Evolutionary conservation across 2,888 invertebrate species (phyloP).

Genomic region (Xanthostigma xanthostigma): DNA sequence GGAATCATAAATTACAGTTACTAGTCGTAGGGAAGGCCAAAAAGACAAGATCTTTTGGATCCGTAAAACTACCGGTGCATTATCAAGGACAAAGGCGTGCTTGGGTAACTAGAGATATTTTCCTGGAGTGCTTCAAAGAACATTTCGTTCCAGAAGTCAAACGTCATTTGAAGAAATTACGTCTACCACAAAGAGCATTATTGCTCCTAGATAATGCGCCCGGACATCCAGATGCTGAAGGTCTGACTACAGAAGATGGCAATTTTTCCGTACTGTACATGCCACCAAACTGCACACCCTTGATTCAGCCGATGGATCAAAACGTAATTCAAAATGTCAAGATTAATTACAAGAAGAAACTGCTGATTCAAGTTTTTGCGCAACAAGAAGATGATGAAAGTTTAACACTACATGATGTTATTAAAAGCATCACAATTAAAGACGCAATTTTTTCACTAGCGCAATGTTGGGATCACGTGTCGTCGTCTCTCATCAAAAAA

Average conservation of each 20-base stretch:
- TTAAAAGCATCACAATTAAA: no score
- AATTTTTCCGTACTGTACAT: background rate
- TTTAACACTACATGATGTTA: no score
- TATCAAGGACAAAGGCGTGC: no score
- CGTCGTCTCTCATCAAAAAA: no score
- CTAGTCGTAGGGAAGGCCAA: slow-evolving; percentile 8
- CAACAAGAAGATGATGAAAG: no score
- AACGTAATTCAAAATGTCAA: background rate
- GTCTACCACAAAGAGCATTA: background rate
- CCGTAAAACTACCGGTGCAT: slow-evolving; percentile 7
- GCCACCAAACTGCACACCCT: background rate
- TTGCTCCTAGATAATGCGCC: background rate
- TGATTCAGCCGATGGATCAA: background rate
- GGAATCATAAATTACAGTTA: slow-evolving; percentile 7
- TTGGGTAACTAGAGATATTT: slow-evolving; percentile 7
- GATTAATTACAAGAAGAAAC: background rate
- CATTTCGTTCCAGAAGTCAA: slow-evolving; percentile 8
- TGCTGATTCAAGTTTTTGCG: background rate
- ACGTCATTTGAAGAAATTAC: slow-evolving; percentile 2
- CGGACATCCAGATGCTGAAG: background rate
- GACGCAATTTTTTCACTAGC: no score
- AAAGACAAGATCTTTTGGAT: slow-evolving; percentile 8
- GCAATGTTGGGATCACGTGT: no score
- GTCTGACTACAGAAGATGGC: background rate
- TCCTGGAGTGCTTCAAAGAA: slow-evolving; percentile 6